Evolutionary conservation across 2,797 vertebrate species (phyloP), one percentile per base, ranked within the genome.

Genomic region (Ciconia nigra): DNA sequence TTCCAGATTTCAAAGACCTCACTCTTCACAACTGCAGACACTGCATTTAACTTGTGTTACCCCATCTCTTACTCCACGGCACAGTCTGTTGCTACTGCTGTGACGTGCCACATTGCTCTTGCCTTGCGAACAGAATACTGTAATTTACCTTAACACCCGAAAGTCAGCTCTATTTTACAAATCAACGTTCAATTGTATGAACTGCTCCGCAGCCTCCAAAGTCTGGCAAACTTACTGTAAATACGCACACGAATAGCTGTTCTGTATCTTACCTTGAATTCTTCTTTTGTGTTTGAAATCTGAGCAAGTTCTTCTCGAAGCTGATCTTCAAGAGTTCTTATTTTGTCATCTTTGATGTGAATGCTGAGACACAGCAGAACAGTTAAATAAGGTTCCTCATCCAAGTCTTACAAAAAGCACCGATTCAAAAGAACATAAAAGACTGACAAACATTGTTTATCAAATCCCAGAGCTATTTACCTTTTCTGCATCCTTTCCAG

Each of bases 401-500:
- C 51, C 82, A 70, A 59, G 63, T 22, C 70, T 86, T 21, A 82
- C 61, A 86, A 74, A 95, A 92, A 89, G 41, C 55, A 92, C 24
- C 2, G 1, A 89, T 28, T 91, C 44, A 77, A 71, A 95, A 77
- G 74, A 86, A 78, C 39, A 61, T 11, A 69, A 35, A 42, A 87
- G 52, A 78, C 67, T 41, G 66, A 71, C 62, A 89, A 76, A 89
- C 25, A 6, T 16, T 81, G 94, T 87, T 95, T 91, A 94, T 81
- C 79, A 90, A 88, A 93, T 57, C 63, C 57, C 82, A 90, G 84
- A 96, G 92, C 95, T 86, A 94, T 90, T 98, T 96, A 99, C 99
- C 99, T 99, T 98, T 98, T 99, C 96, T 99, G 99, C 95, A 99
- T 98, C 96, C 99, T 99, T 94, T 99, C 99, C 98, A 99, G 95